Percentiles rank a stretch among this genome's conserved stretches.
These are phyloP conservation scores for Pelochelys cantorii DNA, from an alignment of 2,797 vertebrate species.

Conservation along the genomic window DNA sequence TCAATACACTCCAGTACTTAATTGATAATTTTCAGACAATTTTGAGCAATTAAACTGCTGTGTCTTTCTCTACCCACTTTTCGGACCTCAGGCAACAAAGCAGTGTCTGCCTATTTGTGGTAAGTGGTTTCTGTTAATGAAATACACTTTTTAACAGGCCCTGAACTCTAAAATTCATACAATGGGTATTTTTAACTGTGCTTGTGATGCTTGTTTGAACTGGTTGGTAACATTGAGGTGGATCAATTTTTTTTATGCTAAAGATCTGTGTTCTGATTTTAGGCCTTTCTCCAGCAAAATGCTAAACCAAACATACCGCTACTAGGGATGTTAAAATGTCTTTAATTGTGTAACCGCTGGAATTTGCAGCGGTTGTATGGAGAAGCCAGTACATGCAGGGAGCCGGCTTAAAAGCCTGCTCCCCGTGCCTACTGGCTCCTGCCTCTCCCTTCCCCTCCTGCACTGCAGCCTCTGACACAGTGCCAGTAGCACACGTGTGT, in stretches of 20 bases:
- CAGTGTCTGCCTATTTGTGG: neutral
- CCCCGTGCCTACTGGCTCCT: too few relatives aligned
- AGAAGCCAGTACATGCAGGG: too few relatives aligned
- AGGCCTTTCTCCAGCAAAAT: neutral
- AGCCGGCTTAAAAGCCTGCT: too few relatives aligned
- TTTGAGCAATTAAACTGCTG: neutral
- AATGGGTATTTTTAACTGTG: neutral
- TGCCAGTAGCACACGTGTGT: too few relatives aligned
- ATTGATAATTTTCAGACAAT: neutral
- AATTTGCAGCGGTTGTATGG: too few relatives aligned
- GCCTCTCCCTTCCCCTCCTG: too few relatives aligned
- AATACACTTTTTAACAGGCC: neutral
- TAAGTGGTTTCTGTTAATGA: accelerated
- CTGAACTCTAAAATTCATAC: neutral
- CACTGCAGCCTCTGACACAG: too few relatives aligned
- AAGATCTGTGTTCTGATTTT: neutral
- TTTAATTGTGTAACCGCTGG: too few relatives aligned
- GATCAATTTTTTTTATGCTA: neutral
- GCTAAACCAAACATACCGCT: neutral
- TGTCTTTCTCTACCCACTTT: neutral
- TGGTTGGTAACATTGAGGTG: neutral
- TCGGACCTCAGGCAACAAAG: neutral
- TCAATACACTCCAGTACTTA: neutral
- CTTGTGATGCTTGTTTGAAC: neutral
- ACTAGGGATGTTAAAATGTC: too few relatives aligned